phyloP scores from a whole-genome alignment of 92 coral and sea anemone species.

The Phymanthus crucifer region DNA sequence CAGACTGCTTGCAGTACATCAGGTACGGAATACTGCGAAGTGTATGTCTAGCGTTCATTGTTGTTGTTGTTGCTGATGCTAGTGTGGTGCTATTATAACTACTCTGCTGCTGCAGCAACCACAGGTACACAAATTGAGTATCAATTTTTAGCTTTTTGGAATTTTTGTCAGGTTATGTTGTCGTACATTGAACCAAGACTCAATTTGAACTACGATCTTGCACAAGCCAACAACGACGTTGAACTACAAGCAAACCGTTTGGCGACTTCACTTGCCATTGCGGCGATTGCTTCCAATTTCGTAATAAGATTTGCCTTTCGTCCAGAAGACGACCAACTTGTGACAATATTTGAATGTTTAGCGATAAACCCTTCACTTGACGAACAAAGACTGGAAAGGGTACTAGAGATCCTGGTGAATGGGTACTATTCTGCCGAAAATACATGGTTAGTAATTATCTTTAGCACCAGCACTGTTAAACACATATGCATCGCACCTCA shows the following conservation, averaged over 20 bases:
- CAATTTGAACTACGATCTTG: not conserved
- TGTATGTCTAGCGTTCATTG: too few species aligned
- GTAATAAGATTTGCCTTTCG: not conserved
- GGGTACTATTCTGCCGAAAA: not conserved
- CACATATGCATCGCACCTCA: too few species aligned
- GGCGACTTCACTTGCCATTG: slow-evolving; percentile 9
- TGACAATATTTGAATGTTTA: not conserved
- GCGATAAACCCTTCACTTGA: not conserved
- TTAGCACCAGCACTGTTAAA: too few species aligned
- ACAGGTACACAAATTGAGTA: too few species aligned
- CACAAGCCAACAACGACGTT: not conserved
- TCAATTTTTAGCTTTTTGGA: not conserved
- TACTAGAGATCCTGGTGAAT: not conserved
- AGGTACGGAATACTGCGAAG: not conserved
- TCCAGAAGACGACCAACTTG: not conserved
- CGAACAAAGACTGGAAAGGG: not conserved
- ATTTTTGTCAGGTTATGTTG: not conserved
- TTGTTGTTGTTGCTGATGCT: too few species aligned
- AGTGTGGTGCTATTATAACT: too few species aligned
- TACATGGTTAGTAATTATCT: not conserved
- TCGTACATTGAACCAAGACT: slow-evolving; percentile 8
- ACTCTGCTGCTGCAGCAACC: too few species aligned
- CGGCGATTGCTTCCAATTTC: not conserved
- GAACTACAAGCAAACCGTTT: not conserved
- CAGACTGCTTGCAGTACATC: not conserved